Evolutionary conservation across 2,888 invertebrate genomes (phyloP), one percentile per base, ranked within the genome.

Genomic region (Plagiodera versicolora): DNA sequence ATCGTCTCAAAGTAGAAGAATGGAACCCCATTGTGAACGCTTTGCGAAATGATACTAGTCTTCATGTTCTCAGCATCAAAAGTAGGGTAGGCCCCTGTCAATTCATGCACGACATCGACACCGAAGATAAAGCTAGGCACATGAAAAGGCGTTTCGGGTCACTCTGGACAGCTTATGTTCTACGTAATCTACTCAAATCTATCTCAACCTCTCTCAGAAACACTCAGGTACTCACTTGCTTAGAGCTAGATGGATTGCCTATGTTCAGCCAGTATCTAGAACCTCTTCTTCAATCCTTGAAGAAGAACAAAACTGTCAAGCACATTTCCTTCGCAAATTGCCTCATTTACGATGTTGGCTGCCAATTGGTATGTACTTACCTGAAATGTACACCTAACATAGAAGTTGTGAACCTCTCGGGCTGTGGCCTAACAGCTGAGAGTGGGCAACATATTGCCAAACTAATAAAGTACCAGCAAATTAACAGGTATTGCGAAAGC

Each of bases 1-100:
- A 92, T 74, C 85, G 91, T 66, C 83, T 92, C 52, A 89, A 88
- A 72, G 86, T 89, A 63, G 86, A 84, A 63, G 91, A 92, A 67
- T 92, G 92, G 92, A 82, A 85, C 28, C 87, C 91, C 1, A 87
- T 92, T 50, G 79, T 90, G 52, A 89, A 89, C 70, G 89, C 92
- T 0, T 79, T 92, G 4, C 84, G 87, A 50, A 83, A 87, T 66
- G 92, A 92, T 76, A 83, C 87, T 52, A 88, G 88, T 61, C 82
- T 92, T 3, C 88, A 89, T 75, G 83, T 86, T 62, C 82, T 92
- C 63, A 83, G 85, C 30, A 85, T 92, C 63, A 84, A 86, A 69
- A 88, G 90, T 78, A 84, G 74, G 52, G 66, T 73, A 65, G 53
- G 71, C 17, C 73, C 74, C 55, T 78, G 76, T 60, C 74, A 74